phyloP scores from a whole-genome alignment of 2,113 vertebrate species.

The Ramphastos sulfuratus region DNA sequence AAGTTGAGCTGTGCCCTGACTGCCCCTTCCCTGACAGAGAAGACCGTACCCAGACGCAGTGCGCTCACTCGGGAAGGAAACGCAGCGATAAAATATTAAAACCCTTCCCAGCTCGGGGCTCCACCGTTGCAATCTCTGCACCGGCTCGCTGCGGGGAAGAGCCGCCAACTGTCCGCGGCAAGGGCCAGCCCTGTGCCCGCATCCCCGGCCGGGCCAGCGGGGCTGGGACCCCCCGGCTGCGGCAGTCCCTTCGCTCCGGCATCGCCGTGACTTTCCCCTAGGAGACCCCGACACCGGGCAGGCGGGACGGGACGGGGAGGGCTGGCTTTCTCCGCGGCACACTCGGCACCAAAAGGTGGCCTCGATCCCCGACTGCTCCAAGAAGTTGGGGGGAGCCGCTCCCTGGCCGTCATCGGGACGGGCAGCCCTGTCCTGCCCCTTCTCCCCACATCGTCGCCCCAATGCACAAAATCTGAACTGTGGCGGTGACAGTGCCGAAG shows the following conservation, averaged over 20 bases:
- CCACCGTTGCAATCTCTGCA: not conserved
- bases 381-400: rapidly evolving
- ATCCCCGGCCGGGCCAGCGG: not conserved
- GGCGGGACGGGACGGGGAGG: no score
- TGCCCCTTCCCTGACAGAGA: not conserved
- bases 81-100: constrained; percentile 45
- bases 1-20: not conserved
- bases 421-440: not conserved
- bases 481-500: not conserved
- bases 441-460: no score
- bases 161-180: not conserved
- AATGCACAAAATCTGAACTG: not conserved
- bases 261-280: no score
- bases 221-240: not conserved
- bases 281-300: not conserved
- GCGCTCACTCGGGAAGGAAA: constrained; percentile 12
- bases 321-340: not conserved
- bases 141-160: not conserved
- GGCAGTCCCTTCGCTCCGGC: not conserved
- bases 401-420: not conserved
- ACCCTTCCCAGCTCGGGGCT: not conserved
- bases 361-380: not conserved
- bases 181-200: not conserved
- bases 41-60: constrained; percentile 16
- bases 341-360: no score